Evolutionary conservation across 2,113 vertebrate species (phyloP).

Genomic region (Lophura nycthemera): DNA sequence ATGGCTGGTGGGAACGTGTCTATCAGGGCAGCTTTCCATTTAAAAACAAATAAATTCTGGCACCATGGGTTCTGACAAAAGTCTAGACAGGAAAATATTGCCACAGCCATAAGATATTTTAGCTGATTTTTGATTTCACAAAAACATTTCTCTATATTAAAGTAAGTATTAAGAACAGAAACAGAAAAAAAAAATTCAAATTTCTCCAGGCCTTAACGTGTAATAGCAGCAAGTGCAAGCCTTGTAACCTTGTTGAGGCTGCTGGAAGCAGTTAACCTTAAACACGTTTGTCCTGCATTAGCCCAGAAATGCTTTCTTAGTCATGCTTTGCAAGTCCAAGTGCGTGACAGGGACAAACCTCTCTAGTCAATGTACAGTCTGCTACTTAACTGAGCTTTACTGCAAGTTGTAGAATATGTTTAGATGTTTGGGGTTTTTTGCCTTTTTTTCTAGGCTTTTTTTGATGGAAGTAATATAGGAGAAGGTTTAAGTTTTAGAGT

Average conservation of each 20-base stretch:
- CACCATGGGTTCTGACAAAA: background rate
- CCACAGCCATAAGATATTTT: conserved; percentile 11
- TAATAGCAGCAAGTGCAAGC: background rate
- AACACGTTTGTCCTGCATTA: background rate
- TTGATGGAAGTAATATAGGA: background rate
- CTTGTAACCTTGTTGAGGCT: background rate
- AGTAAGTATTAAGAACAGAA: background rate
- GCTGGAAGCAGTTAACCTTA: background rate
- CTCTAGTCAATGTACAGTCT: background rate
- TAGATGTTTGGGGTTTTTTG: too few species aligned
- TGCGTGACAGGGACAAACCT: background rate
- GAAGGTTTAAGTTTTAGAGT: background rate
- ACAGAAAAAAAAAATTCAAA: background rate
- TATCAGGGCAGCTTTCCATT: background rate
- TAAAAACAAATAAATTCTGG: conserved; percentile 35
- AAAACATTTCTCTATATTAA: background rate
- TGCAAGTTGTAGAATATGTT: background rate
- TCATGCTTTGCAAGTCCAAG: background rate
- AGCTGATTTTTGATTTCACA: conserved; percentile 20
- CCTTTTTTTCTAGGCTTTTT: background rate
- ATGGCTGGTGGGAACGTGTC: background rate
- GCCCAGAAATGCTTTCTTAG: background rate
- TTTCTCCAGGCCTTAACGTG: background rate
- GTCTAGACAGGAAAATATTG: conserved; percentile 63
- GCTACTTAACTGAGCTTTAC: background rate